These are phyloP conservation scores for Centrocercus urophasianus DNA, from an alignment of 2,113 vertebrate species.

Conservation along the genomic window DNA sequence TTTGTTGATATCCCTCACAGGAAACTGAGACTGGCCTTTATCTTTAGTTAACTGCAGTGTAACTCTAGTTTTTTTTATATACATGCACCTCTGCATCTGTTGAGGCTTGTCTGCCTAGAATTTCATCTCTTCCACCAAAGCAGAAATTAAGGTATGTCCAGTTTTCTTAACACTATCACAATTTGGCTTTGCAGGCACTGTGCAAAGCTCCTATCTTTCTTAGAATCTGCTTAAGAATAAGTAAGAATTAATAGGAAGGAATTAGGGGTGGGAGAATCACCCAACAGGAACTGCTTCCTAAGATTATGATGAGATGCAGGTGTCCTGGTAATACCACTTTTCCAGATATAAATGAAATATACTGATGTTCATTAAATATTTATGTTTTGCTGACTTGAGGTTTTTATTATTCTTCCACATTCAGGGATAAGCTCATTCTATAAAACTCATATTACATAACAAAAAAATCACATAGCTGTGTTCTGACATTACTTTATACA, in stretches of 20 bases:
- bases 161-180: neutral
- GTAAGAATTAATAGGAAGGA: neutral
- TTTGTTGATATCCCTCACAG: neutral
- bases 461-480: slow-evolving; percentile 39
- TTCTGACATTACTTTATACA: slow-evolving; percentile 94
- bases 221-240: neutral
- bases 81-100: rapidly evolving
- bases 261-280: neutral
- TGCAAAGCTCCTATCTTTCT: neutral
- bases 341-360: neutral
- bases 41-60: neutral
- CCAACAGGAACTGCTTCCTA: neutral
- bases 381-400: neutral
- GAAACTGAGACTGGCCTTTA: neutral
- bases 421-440: neutral
- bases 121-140: neutral
- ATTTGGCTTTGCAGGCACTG: neutral
- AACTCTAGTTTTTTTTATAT: neutral
- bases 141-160: neutral
- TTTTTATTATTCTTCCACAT: neutral
- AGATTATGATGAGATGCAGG: neutral
- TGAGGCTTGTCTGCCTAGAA: neutral
- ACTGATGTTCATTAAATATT: neutral
- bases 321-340: neutral
- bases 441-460: neutral